Conservation (phyloP, 2,797 vertebrate species). For the Lagorchestes hirsutus region DNA sequence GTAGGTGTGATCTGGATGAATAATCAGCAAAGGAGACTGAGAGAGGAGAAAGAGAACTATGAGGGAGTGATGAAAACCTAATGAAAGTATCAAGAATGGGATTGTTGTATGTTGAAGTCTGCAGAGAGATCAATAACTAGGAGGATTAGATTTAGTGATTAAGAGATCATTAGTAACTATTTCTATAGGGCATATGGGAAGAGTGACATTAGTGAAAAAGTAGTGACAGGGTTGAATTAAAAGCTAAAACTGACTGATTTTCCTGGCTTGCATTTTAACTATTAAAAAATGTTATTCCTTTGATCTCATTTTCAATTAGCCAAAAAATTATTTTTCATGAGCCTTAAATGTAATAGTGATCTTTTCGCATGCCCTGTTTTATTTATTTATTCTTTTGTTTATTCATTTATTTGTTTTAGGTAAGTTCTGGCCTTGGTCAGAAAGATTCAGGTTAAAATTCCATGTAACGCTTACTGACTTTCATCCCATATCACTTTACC, state of each 20-base stretch:
- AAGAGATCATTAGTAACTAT: not conserved
- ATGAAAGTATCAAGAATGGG: not conserved
- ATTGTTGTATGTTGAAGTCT: not conserved
- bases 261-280: not conserved
- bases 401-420: not conserved
- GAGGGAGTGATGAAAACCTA: not conserved
- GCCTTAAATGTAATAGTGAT: not conserved
- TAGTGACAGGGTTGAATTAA: not conserved
- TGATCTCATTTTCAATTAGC: not conserved
- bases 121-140: not conserved
- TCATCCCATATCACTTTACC: not conserved
- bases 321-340: not conserved
- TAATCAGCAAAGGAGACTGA: not conserved
- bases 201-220: not conserved
- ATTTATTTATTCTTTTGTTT: not conserved
- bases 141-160: not conserved
- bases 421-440: not conserved
- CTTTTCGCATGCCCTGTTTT: not conserved
- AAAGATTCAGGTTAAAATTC: not conserved
- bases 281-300: not conserved
- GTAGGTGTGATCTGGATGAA: not conserved
- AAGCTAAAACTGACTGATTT: not conserved
- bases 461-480: not conserved
- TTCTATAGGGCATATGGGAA: not conserved
- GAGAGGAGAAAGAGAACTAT: not conserved